phyloP scores from a whole-genome alignment of 1,140 invertebrate genomes.

The Condylostylus longicornis region DNA sequence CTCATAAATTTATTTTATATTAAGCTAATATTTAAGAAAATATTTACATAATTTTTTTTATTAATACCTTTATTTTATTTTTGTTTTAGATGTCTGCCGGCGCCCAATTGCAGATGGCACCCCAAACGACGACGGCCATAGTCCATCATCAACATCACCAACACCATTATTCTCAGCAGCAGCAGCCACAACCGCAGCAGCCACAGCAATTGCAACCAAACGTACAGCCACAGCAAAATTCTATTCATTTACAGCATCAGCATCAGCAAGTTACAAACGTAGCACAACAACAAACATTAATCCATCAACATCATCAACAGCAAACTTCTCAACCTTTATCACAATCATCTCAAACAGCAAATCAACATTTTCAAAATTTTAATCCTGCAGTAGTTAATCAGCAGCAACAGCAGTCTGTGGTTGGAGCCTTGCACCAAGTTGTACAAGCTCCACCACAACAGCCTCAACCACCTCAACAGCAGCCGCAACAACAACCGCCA shows the following conservation, averaged over 20 bases:
- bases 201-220: neutral
- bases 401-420: constrained; percentile 18
- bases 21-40: neutral
- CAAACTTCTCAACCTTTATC: constrained; percentile 13
- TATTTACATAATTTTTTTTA: neutral
- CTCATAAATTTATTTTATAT: neutral
- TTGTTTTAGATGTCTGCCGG: constrained; percentile 79
- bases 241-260: constrained; percentile 10
- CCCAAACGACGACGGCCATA: constrained; percentile 73
- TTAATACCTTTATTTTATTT: constrained; percentile 9
- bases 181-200: constrained; percentile 1
- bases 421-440: constrained; percentile 10
- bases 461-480: constrained; percentile 11
- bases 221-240: constrained; percentile 9
- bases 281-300: constrained; percentile 16
- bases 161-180: constrained; percentile 8
- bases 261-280: no score
- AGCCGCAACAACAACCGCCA: constrained; percentile 7
- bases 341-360: constrained; percentile 15
- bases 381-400: constrained; percentile 17
- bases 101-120: constrained; percentile 88
- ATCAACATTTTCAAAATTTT: constrained; percentile 11
- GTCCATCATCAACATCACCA: constrained; percentile 42
- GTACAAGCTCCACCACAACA: constrained; percentile 5
- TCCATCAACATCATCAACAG: constrained; percentile 23